Conservation (phyloP, 2,113 vertebrate species). For the Lucifuga dentata region DNA sequence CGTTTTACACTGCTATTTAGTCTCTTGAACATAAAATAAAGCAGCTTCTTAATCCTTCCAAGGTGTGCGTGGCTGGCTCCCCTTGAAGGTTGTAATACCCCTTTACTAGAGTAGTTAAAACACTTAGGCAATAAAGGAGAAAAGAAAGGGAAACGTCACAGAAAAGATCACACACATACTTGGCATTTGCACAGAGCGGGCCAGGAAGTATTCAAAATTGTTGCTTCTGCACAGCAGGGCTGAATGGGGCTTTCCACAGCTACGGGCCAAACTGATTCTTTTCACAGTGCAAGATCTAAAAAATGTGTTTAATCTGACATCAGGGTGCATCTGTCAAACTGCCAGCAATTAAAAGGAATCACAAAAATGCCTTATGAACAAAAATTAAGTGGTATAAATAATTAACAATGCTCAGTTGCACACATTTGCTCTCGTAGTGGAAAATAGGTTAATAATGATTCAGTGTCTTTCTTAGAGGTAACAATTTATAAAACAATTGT, state of each 20-base stretch:
- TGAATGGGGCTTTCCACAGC: conserved; percentile 56
- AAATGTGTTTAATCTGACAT: conserved; percentile 50
- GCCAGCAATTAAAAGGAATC: conserved; percentile 29
- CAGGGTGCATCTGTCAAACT: conserved; percentile 22
- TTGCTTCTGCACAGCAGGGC: conserved; percentile 41
- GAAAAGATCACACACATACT: conserved; percentile 70
- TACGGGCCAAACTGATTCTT: conserved; percentile 10
- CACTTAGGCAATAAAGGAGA: conserved; percentile 56
- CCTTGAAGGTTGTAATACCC: conserved; percentile 69
- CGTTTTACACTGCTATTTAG: conserved; percentile 70
- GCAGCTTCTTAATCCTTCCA: conserved; percentile 75
- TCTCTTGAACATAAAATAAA: conserved; percentile 67
- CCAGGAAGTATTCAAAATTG: conserved; percentile 68
- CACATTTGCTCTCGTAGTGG: background rate
- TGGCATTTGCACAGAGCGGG: conserved; percentile 38
- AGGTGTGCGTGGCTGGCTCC: conserved; percentile 74
- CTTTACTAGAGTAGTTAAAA: conserved; percentile 76
- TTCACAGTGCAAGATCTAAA: conserved; percentile 35
- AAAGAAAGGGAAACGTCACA: conserved; percentile 65
- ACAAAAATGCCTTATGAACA: conserved; percentile 30
- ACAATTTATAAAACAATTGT: background rate
- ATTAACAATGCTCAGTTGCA: background rate
- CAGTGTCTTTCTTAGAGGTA: background rate
- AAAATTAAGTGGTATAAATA: background rate
- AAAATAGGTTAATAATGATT: background rate